Conservation (phyloP, 2,888 invertebrate species). For the Melanostoma scalare region DNA sequence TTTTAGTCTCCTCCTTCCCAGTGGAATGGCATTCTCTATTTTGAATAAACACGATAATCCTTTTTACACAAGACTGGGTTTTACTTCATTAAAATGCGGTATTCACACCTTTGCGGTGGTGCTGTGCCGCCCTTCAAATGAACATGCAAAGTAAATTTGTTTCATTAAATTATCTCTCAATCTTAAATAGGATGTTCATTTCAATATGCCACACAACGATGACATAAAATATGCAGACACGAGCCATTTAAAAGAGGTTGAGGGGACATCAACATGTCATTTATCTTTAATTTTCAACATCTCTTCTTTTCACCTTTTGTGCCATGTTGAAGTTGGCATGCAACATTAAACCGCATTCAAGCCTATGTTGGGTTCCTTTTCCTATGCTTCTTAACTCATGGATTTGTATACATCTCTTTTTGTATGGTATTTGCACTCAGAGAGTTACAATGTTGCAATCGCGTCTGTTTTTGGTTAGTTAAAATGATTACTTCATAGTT, state of each 20-base stretch:
- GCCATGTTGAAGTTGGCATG: conserved; percentile 11
- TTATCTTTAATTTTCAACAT: background rate
- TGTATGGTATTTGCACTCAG: too few relatives aligned
- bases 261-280: background rate
- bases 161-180: conserved; percentile 9
- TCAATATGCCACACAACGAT: background rate
- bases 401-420: background rate
- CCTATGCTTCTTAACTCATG: background rate
- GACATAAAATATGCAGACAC: background rate
- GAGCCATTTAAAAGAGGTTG: too few relatives aligned
- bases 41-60: conserved; percentile 35
- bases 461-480: background rate
- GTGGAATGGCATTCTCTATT: background rate
- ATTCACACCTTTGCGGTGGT: too few relatives aligned
- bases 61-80: conserved; percentile 11
- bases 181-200: conserved; percentile 18
- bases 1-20: too few relatives aligned
- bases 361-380: background rate
- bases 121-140: background rate
- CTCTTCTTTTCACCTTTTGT: conserved; percentile 6
- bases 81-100: conserved; percentile 3
- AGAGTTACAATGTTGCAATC: conserved; percentile 19
- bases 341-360: conserved; percentile 36
- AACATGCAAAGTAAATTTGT: conserved; percentile 27
- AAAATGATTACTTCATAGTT: background rate